Evolutionary conservation across 2,797 vertebrate species (phyloP), one percentile per base, ranked within the genome.

Genomic region (Melanogrammus aeglefinus): DNA sequence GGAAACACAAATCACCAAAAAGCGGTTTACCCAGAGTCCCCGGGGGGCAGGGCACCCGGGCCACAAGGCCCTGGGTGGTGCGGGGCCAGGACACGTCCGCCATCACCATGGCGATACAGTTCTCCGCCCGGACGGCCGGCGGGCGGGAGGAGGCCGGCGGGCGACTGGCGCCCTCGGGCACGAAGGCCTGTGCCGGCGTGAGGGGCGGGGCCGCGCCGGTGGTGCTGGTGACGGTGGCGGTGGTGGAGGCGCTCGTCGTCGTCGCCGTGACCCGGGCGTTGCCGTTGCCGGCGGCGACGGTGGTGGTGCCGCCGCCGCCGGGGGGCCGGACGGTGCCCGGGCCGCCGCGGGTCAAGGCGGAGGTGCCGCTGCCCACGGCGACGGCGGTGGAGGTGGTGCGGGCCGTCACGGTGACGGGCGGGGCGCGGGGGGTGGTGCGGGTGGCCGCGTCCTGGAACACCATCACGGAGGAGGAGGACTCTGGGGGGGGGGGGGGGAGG

Each of bases 61-160:
- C 94, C 75, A 95, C 78, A 76, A 95, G 89, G 1, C 97, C 97
- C 89, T 96, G 97, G 16, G 94, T 95, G 0, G 97, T 99, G 80
- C 94, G 96, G 27, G 96, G 97, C 98, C 98, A 99, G 88, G 94
- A 88, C 69, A 99, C 94, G 36, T 97, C 96, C 0, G 96, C 94
- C 81, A 96, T 96, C 81, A 97, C 94, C 85, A 95, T 21, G 0
- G 97, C 94, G 73, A 93, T 95, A 36, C 98, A 99, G 92, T 94
- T 97, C 84, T 98, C 97, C 0, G 94, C 82, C 0, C 93, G 92
- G 0, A 94, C 75, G 0, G 95, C 94, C 0, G 98, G 97, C 27
- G 97, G 89, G 83, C 95, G 95, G 78, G 97, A 97, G 0, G 95
- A 95, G 47, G 96, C 88, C 0, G 94, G 92, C 0, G 91, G 79